Conservation (phyloP, 2,888 invertebrate genomes). For the Ganaspis brasiliensis region DNA sequence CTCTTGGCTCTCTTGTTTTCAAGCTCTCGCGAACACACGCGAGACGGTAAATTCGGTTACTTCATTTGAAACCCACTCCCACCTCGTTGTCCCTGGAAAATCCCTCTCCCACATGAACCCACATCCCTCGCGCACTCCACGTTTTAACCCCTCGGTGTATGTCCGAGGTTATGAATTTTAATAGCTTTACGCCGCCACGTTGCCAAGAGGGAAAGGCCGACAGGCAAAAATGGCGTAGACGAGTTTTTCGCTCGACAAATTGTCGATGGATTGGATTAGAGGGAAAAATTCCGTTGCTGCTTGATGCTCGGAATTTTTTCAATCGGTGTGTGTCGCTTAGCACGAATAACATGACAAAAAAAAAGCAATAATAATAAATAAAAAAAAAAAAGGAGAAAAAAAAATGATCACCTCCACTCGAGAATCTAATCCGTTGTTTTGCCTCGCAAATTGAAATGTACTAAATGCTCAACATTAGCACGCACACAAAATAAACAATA, state of each 20-base stretch:
- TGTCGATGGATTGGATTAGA: slow-evolving; percentile 80
- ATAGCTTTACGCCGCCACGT: slow-evolving; percentile 77
- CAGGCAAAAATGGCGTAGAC: slow-evolving; percentile 75
- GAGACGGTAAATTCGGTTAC: slow-evolving; percentile 79
- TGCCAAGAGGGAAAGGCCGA: slow-evolving; percentile 65
- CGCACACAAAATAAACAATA: neutral
- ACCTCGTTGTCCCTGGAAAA: slow-evolving; percentile 52
- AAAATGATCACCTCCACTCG: slow-evolving; percentile 17
- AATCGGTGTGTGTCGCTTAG: slow-evolving; percentile 37
- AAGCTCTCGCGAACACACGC: slow-evolving; percentile 65
- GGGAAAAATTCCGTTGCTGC: slow-evolving; percentile 68
- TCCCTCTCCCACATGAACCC: slow-evolving; percentile 43
- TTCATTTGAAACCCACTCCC: slow-evolving; percentile 74
- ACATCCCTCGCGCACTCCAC: slow-evolving; percentile 49
- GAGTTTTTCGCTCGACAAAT: slow-evolving; percentile 78
- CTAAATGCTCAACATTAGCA: slow-evolving; percentile 5
- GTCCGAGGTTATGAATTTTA: slow-evolving; percentile 81
- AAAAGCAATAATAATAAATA: slow-evolving; percentile 38
- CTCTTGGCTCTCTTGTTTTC: slow-evolving; percentile 59
- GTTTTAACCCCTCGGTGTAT: slow-evolving; percentile 75
- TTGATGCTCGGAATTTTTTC: slow-evolving; percentile 36
- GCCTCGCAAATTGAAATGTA: slow-evolving; percentile 16
- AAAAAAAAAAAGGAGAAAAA: slow-evolving; percentile 9
- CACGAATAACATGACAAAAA: slow-evolving; percentile 31
- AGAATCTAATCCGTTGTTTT: slow-evolving; percentile 13